Conservation (phyloP, 2,113 vertebrate species). For the Promerops cafer region DNA sequence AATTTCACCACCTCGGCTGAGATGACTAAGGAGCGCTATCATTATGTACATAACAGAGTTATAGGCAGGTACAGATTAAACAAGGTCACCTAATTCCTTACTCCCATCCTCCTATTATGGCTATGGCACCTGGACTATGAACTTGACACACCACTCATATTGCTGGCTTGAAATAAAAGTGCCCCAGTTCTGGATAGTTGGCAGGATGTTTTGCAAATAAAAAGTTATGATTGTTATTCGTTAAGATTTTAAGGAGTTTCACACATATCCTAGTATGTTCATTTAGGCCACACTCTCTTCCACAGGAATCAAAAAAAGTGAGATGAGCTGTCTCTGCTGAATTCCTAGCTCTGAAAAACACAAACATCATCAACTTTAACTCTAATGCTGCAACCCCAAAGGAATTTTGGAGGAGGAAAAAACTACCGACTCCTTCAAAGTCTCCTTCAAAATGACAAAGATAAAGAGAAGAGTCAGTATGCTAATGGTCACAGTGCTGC, state of each 20-base stretch:
- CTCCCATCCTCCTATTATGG: background rate
- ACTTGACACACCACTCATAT: background rate
- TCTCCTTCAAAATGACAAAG: constrained; percentile 2
- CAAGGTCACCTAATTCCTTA: background rate
- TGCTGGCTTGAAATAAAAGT: background rate
- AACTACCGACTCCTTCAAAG: constrained; percentile 4
- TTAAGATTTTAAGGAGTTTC: background rate
- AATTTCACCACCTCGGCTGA: background rate
- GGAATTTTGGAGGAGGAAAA: constrained; percentile 6
- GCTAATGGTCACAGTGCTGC: background rate
- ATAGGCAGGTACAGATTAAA: background rate
- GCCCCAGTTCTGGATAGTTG: background rate
- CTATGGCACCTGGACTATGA: background rate
- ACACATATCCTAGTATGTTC: background rate
- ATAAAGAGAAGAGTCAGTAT: constrained; percentile 5
- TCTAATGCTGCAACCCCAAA: background rate
- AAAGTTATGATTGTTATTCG: background rate
- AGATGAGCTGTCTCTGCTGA: background rate
- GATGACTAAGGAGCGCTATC: background rate
- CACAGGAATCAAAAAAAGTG: background rate
- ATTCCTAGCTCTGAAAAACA: background rate
- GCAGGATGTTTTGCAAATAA: background rate
- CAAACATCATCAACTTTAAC: background rate
- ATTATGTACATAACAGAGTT: background rate
- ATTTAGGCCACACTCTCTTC: background rate